Conservation (phyloP, 2,113 vertebrate genomes). For the Pteronura brasiliensis region DNA sequence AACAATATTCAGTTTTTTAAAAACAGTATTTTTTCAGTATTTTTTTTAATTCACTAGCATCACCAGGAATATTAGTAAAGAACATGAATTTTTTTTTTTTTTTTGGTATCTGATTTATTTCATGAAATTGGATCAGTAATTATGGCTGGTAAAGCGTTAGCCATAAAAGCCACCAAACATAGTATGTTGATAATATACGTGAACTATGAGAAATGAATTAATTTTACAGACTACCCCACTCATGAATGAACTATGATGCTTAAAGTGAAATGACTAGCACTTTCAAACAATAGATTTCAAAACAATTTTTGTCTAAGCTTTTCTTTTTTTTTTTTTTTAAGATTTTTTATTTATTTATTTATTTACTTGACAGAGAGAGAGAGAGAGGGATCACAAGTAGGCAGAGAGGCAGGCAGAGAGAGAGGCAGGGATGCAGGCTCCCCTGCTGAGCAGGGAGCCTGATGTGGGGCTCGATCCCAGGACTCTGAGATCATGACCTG, state of each 20-base stretch:
- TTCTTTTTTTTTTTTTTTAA: no score
- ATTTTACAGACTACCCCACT: neutral
- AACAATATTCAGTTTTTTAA: no score
- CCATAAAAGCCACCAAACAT: neutral
- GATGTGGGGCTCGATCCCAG: no score
- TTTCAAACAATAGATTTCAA: constrained; percentile 20
- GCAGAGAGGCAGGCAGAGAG: no score
- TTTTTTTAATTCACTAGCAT: constrained; percentile 46
- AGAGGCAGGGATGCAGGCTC: no score
- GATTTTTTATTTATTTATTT: no score
- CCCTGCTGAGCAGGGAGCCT: no score
- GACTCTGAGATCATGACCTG: no score
- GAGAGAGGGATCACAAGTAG: no score
- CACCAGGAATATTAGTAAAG: neutral
- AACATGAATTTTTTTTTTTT: neutral
- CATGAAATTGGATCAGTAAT: neutral
- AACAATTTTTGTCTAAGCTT: neutral
- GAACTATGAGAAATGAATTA: neutral
- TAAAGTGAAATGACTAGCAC: neutral
- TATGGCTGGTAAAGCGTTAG: neutral
- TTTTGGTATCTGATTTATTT: constrained; percentile 4
- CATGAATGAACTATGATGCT: neutral
- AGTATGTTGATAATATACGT: neutral
- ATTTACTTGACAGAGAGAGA: no score
- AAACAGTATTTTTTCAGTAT: no score